Evolutionary conservation across 2,797 vertebrate species (phyloP).

Genomic region (Amniataba percoides): DNA sequence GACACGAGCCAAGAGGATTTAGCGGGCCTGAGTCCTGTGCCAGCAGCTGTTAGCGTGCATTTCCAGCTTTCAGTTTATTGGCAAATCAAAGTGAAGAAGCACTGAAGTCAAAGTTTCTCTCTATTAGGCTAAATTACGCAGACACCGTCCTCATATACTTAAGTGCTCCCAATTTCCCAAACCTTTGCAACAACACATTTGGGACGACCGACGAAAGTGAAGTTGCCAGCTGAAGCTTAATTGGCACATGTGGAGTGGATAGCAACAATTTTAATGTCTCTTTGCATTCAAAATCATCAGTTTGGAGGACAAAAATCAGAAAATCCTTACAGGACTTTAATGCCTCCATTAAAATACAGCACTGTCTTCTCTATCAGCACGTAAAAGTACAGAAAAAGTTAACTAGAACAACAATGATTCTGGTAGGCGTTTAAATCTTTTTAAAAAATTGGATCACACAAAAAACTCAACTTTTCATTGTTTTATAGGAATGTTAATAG

Average conservation of each 20-base stretch:
- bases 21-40: not conserved
- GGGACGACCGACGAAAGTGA: not conserved
- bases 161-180: conserved; percentile 3
- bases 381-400: not conserved
- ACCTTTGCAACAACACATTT: conserved; percentile 9
- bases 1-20: not conserved
- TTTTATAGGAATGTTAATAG: not conserved
- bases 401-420: not conserved
- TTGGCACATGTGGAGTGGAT: not conserved
- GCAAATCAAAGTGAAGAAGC: conserved; percentile 3
- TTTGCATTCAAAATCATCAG: not conserved
- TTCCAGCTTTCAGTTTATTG: not conserved
- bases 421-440: too few relatives aligned
- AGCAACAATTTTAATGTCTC: not conserved
- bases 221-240: conserved; percentile 17
- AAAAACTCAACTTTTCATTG: not conserved
- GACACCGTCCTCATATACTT: not conserved
- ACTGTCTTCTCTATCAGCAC: not conserved
- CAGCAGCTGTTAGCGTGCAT: not conserved
- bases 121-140: not conserved
- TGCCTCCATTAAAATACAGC: not conserved
- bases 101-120: not conserved
- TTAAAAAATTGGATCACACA: not conserved
- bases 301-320: not conserved
- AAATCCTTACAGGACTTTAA: not conserved